Base-by-base conservation (phyloP, 2,113 vertebrate genomes). In the Alligator sinensis region DNA sequence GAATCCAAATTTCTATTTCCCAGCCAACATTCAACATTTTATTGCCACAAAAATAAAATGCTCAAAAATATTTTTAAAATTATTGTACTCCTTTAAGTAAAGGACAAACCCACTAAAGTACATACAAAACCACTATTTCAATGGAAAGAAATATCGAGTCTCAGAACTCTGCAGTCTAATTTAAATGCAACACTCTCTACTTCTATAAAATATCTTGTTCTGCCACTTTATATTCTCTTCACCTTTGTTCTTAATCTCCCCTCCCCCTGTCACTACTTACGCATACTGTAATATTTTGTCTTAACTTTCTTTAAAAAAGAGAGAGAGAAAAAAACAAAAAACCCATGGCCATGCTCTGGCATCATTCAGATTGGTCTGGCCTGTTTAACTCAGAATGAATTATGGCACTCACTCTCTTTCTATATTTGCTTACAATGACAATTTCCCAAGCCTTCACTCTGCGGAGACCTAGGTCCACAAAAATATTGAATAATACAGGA, bases 151-250 rank as follows among this genome's bases (percentile, higher is more conserved):
- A 85, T 79, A 94, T n/a, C 89, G 47, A 88, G 80, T 76, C n/a
- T 15, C 77, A 91, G 68, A 77, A 27, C 76, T 77, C 57, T 76
- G 19, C 27, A 57, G 82, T 63, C 83, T n/a, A 75, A 78, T 91
- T 87, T 89, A 94, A 90, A 96, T 88, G 91, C 34, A 93, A 89
- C 85, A 91, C 75, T n/a, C 64, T 66, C 14, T 70, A 70, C 21
- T 86, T 54, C 84, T 91, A 59, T 64, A 47, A 82, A 90, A 95
- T 94, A 64, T 30, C 9, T 84, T 88, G 86, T 88, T 92, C 61
- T 89, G 47, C 19, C 77, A 13, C 74, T 38, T 74, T 38, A 74
- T 47, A 74, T 11, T 25, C 47, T 22, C 70, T 15, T 74, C 24
- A 74, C 19, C 34, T 74, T 21, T 47, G 21, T 74, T 74, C 34